A percentile compares a stretch with the other conserved stretches of the same genome.
phyloP scores from a whole-genome alignment of 2,888 invertebrate genomes.

The Conomelus anceps region DNA sequence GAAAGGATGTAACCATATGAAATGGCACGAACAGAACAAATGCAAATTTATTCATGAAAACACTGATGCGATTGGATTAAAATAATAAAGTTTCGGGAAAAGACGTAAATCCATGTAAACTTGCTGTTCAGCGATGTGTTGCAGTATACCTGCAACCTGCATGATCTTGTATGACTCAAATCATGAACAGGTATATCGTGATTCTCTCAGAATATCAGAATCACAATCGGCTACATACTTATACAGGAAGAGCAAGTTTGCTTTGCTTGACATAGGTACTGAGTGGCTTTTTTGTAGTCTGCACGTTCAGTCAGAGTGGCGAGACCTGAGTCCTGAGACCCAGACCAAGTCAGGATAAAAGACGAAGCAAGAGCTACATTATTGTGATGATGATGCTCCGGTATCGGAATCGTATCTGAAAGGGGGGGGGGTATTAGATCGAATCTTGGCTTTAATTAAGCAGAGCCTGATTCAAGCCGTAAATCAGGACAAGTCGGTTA shows the following conservation, averaged over 20 bases:
- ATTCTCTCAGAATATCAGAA: background rate
- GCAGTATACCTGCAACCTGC: background rate
- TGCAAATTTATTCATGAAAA: background rate
- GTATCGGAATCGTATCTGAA: background rate
- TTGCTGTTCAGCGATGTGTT: background rate
- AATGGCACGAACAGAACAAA: background rate
- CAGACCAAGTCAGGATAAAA: too few species aligned
- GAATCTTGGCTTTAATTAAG: background rate
- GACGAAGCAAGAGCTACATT: background rate
- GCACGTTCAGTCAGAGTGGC: too few species aligned
- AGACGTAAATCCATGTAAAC: background rate
- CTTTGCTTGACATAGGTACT: background rate
- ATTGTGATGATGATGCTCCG: background rate
- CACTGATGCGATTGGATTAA: background rate
- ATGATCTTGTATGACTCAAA: background rate
- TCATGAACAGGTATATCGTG: background rate
- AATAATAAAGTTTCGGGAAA: background rate
- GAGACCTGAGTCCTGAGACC: background rate
- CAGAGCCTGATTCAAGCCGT: background rate
- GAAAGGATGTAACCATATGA: too few species aligned
- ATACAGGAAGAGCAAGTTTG: background rate
- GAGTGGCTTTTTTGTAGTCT: background rate
- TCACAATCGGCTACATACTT: background rate
- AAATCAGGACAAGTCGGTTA: background rate
- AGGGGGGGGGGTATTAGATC: background rate